Percentiles rank a stretch among this genome's conserved stretches.
These are phyloP conservation scores for Spicauda simplicius DNA, from an alignment of 2,888 invertebrate genomes.

Conservation along the genomic window DNA sequence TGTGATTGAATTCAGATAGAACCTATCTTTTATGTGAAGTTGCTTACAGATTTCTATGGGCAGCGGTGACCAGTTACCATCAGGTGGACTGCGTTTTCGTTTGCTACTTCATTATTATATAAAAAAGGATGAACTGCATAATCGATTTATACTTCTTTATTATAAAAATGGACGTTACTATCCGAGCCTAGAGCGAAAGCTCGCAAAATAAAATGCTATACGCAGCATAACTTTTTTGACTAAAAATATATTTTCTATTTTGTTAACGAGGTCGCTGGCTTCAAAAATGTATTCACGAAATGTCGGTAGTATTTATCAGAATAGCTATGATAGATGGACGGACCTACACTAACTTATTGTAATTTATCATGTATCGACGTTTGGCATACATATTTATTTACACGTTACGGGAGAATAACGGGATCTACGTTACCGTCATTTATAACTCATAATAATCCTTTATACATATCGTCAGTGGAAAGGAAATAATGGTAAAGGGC, in stretches of 20 bases:
- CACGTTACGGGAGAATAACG: background rate
- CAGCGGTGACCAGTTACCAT: too few species aligned
- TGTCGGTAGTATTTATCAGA: background rate
- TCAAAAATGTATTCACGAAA: conserved; percentile 3
- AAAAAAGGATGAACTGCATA: too few species aligned
- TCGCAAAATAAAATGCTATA: background rate
- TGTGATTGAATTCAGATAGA: too few species aligned
- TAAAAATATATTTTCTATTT: background rate
- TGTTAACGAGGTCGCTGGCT: background rate
- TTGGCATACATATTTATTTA: background rate
- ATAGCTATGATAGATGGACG: conserved; percentile 1
- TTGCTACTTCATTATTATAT: too few species aligned
- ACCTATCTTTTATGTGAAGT: too few species aligned
- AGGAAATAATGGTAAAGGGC: too few species aligned
- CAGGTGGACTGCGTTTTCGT: too few species aligned
- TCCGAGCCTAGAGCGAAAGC: background rate
- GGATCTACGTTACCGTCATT: background rate
- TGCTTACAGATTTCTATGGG: too few species aligned
- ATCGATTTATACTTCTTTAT: too few species aligned
- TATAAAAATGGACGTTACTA: background rate
- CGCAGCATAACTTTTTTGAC: background rate
- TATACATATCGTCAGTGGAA: too few species aligned
- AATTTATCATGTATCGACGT: background rate
- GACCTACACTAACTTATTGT: conserved; percentile 10
- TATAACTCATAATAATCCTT: background rate